phyloP scores from a whole-genome alignment of 2,113 vertebrate species.

The human region GRCh38 chr3:41769501-41770000 shows the following conservation, averaged over 20 bases:
- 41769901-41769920: slow-evolving; percentile 23
- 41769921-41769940: slow-evolving; percentile 61
- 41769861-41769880: slow-evolving; percentile 49
- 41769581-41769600: background rate
- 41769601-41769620: background rate
- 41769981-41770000: slow-evolving; percentile 56
- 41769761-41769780: background rate
- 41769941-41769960: background rate
- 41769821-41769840: slow-evolving; percentile 11
- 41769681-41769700: background rate
- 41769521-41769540: background rate
- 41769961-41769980: background rate
- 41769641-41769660: background rate
- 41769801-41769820: background rate
- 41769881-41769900: slow-evolving; percentile 15
- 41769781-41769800: background rate
- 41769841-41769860: slow-evolving; percentile 24
- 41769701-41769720: background rate
- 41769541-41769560: background rate
- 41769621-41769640: background rate
- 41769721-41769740: background rate
- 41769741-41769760: background rate
- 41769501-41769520: background rate
- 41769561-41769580: background rate
- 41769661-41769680: background rate